Percentiles rank a stretch among this genome's conserved stretches.
Conservation (phyloP, 2,113 vertebrate genomes). For the Cromileptes altivelis region DNA sequence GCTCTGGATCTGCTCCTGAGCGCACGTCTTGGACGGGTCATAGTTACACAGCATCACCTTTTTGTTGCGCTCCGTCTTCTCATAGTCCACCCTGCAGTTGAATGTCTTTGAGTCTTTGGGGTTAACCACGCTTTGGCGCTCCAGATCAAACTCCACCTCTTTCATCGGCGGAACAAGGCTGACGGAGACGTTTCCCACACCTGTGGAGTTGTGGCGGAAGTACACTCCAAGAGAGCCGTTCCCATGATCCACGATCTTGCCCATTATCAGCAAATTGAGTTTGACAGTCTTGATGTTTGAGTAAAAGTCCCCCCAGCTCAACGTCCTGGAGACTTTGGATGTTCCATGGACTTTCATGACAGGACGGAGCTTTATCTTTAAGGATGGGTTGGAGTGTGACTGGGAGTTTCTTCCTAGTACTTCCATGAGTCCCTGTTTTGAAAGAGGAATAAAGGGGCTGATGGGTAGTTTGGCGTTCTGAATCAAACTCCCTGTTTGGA, state of each 20-base stretch:
- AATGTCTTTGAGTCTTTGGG: slow-evolving; percentile 95
- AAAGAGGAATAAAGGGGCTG: slow-evolving; percentile 58
- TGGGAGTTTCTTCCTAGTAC: slow-evolving; percentile 20
- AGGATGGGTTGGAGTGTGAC: slow-evolving; percentile 28
- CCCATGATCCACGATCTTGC: slow-evolving; percentile 93
- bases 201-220: slow-evolving; percentile 93
- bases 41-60: slow-evolving; percentile 91
- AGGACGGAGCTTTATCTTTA: slow-evolving; percentile 57
- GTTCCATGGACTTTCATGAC: slow-evolving; percentile 55
- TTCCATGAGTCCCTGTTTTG: slow-evolving; percentile 55
- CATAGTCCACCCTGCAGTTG: slow-evolving; percentile 92
- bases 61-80: slow-evolving; percentile 90
- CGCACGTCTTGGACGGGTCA: slow-evolving; percentile 90
- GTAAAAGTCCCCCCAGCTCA: slow-evolving; percentile 94
- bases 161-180: slow-evolving; percentile 91
- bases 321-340: slow-evolving; percentile 86
- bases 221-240: slow-evolving; percentile 92
- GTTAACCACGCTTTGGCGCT: slow-evolving; percentile 92
- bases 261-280: slow-evolving; percentile 91
- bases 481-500: slow-evolving; percentile 44
- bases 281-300: slow-evolving; percentile 95
- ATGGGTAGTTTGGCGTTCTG: slow-evolving; percentile 78
- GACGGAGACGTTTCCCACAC: slow-evolving; percentile 92
- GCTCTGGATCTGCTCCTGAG: slow-evolving; percentile 90
- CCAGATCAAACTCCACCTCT: slow-evolving; percentile 90